A percentile compares a stretch with the other conserved stretches of the same genome.
phyloP scores from a whole-genome alignment of 1,140 invertebrate species.

The Zaprionus tsacasi region DNA sequence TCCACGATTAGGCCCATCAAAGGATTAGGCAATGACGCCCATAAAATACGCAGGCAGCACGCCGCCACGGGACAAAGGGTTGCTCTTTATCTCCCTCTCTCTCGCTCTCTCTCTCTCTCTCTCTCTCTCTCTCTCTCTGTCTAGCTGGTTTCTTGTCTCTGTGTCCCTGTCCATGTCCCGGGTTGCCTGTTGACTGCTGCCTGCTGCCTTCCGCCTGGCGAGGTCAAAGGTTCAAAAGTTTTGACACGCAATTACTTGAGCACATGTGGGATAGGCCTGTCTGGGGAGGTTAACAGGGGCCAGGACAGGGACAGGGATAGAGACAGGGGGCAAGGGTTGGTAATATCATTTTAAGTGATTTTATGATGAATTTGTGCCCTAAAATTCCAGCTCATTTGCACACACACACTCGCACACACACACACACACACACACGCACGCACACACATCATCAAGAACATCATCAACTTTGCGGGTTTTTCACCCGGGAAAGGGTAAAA shows the following conservation, averaged over 20 bases:
- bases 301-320: not conserved
- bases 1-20: constrained; percentile 77
- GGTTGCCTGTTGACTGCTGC: not conserved
- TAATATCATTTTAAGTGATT: constrained; percentile 82
- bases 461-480: constrained; percentile 49
- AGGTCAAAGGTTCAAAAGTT: constrained; percentile 77
- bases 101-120: not conserved
- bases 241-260: constrained; percentile 77
- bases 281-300: constrained; percentile 11
- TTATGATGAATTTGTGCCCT: constrained; percentile 82
- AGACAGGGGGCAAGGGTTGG: constrained; percentile 54
- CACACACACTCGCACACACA: constrained; percentile 33
- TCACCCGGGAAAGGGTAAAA: constrained; percentile 52
- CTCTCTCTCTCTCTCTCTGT: not conserved
- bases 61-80: constrained; percentile 29
- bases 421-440: constrained; percentile 19
- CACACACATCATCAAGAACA: constrained; percentile 57
- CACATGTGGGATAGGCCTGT: constrained; percentile 54
- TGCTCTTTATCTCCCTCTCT: constrained; percentile 3
- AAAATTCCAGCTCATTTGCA: constrained; percentile 76
- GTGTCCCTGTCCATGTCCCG: no score
- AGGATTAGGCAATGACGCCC: constrained; percentile 70
- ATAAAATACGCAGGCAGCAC: constrained; percentile 50
- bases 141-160: constrained; percentile 14
- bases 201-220: constrained; percentile 7